phyloP scores from a whole-genome alignment of 2,113 vertebrate species.

The Regulus satrapa region DNA sequence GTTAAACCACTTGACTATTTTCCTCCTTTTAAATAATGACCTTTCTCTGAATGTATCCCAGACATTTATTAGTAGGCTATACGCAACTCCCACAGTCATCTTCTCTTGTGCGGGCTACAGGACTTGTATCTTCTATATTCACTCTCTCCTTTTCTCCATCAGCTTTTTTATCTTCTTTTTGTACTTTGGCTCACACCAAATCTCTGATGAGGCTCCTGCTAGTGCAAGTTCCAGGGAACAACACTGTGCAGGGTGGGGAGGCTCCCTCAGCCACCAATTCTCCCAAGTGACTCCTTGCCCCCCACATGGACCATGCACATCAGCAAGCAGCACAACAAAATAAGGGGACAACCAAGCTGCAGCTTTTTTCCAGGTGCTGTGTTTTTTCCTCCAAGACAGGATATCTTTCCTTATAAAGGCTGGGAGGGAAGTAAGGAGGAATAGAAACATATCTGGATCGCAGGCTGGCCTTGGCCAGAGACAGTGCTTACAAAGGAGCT shows the following conservation, averaged over 20 bases:
- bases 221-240: not conserved
- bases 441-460: not conserved
- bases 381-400: not conserved
- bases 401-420: not conserved
- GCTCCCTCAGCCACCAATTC: not conserved
- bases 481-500: not conserved
- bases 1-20: not conserved
- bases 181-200: not conserved
- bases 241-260: not conserved
- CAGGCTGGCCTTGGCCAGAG: not conserved
- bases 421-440: not conserved
- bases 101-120: not conserved
- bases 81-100: not conserved
- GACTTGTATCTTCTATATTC: not conserved
- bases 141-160: not conserved
- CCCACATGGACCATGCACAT: not conserved
- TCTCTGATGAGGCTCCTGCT: not conserved
- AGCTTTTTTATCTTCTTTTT: not conserved
- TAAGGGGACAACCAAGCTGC: not conserved
- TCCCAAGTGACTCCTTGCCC: not conserved
- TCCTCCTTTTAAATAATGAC: not conserved
- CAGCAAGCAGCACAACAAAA: accelerated
- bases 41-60: not conserved
- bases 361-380: not conserved
- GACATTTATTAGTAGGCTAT: not conserved